Evolutionary conservation across 2,888 invertebrate species (phyloP), one percentile per base, ranked within the genome.

Genomic region (Nomada lathburiana): DNA sequence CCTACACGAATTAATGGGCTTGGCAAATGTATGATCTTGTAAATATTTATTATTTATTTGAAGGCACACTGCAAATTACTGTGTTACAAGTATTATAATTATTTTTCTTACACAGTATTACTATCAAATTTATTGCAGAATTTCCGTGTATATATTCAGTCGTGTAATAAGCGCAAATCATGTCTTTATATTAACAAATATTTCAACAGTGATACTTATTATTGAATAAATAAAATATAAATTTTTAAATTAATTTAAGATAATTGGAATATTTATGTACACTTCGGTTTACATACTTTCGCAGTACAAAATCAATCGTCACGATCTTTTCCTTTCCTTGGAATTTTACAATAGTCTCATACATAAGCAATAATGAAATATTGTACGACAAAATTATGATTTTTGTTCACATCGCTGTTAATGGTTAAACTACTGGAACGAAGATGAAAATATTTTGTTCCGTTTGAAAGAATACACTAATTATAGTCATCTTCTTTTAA

Each of bases 21-120:
- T 75, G 53, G 63, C 67, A 80, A 77, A 77, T 69, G 44, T 75
- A 68, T 23, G 63, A 78, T 42, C 85, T 77, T 69, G 67, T 62
- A 71, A 77, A 62, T 71, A 78, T 62, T 78, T 73, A 71, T 87
- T 87, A 80, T 80, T 87, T 83, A 78, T 73, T 82, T 65, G 36
- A 87, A 85, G 86, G 83, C 86, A 87, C 87, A 80, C 81, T 85
- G 77, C 74, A 83, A 81, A 85, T 87, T 77, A 64, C 69, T 77
- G 68, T 62, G 60, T 68, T 63, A 57, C 74, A 62, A 71, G 47
- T 64, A 75, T 74, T 65, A 80, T 26, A 50, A 78, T 72, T 36
- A 57, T 52, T 64, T 78, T 53, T 50, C 68, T 72, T 79, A 79
- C 67, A 62, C 47, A 63, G 67, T 59, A 71, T 60, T 52, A 63